phyloP scores from a whole-genome alignment of 2,888 invertebrate species.

The Scaptomyza flava region DNA sequence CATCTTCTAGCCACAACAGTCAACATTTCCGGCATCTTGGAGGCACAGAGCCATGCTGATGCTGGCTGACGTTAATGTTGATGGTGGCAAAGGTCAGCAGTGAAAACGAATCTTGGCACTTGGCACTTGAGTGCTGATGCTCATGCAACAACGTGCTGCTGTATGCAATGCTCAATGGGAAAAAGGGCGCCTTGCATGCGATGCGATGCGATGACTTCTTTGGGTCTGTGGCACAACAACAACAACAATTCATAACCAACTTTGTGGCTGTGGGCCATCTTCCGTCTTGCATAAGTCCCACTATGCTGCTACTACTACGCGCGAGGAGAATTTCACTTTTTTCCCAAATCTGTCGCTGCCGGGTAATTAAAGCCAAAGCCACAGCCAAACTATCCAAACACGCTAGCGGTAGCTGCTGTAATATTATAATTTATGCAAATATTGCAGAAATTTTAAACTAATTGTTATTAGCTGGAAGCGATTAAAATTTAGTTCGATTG shows the following conservation, averaged over 20 bases:
- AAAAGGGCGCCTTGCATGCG: slow-evolving; percentile 64
- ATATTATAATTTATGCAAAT: slow-evolving; percentile 67
- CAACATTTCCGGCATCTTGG: slow-evolving; percentile 67
- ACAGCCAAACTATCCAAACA: neutral
- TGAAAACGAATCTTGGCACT: slow-evolving; percentile 58
- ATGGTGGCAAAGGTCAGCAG: slow-evolving; percentile 67
- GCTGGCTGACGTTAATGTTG: neutral
- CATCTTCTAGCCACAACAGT: slow-evolving; percentile 35
- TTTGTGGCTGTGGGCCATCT: slow-evolving; percentile 58
- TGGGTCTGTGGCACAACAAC: slow-evolving; percentile 64
- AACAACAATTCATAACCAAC: slow-evolving; percentile 49
- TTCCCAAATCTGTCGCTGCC: slow-evolving; percentile 52
- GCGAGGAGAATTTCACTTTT: slow-evolving; percentile 74
- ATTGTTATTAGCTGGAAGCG: slow-evolving; percentile 48
- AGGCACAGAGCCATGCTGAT: slow-evolving; percentile 23
- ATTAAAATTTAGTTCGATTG: slow-evolving; percentile 46
- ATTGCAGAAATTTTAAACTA: slow-evolving; percentile 45
- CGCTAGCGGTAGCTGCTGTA: slow-evolving; percentile 45
- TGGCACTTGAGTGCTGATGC: slow-evolving; percentile 32
- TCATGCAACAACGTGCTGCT: slow-evolving; percentile 42
- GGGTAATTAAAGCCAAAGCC: slow-evolving; percentile 67
- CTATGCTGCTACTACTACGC: slow-evolving; percentile 1
- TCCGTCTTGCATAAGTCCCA: slow-evolving; percentile 72
- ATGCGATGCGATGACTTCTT: slow-evolving; percentile 49
- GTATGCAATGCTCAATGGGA: slow-evolving; percentile 43